phyloP scores from a whole-genome alignment of 2,888 invertebrate genomes.

The Panzeria rudis region DNA sequence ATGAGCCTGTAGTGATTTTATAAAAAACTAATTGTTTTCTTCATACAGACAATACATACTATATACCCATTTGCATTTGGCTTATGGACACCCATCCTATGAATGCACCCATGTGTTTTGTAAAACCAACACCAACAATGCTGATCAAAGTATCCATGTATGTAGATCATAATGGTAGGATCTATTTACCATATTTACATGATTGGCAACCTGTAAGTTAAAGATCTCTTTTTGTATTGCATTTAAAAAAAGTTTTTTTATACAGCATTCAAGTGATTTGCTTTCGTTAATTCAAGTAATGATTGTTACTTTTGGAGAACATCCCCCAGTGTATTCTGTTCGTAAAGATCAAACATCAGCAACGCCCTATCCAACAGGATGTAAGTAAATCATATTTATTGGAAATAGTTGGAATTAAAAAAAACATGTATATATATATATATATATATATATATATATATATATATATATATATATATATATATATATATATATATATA shows the following conservation, averaged over 20 bases:
- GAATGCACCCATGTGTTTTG: slow-evolving; percentile 97
- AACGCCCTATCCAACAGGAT: slow-evolving; percentile 85
- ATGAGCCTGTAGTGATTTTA: neutral
- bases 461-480: too few relatives aligned
- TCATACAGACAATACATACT: slow-evolving; percentile 89
- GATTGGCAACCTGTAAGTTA: slow-evolving; percentile 92
- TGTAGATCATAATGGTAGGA: slow-evolving; percentile 97
- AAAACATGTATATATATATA: too few relatives aligned
- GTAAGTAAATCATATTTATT: slow-evolving; percentile 73
- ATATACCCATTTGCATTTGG: slow-evolving; percentile 98
- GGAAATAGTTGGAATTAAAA: too few relatives aligned
- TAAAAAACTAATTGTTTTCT: neutral
- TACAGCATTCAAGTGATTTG: slow-evolving; percentile 90
- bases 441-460: too few relatives aligned
- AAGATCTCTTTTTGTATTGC: neutral
- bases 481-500: too few relatives aligned
- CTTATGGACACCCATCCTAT: slow-evolving; percentile 98
- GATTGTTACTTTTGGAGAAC: slow-evolving; percentile 96
- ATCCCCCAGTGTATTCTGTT: slow-evolving; percentile 96
- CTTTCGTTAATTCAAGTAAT: slow-evolving; percentile 95
- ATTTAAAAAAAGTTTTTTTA: neutral
- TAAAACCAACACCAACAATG: slow-evolving; percentile 97
- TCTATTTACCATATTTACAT: slow-evolving; percentile 97
- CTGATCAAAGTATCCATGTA: slow-evolving; percentile 96
- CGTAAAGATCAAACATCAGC: slow-evolving; percentile 84